Evolutionary conservation across 2,888 invertebrate genomes (phyloP).

Genomic region (Luperina nickerlii): DNA sequence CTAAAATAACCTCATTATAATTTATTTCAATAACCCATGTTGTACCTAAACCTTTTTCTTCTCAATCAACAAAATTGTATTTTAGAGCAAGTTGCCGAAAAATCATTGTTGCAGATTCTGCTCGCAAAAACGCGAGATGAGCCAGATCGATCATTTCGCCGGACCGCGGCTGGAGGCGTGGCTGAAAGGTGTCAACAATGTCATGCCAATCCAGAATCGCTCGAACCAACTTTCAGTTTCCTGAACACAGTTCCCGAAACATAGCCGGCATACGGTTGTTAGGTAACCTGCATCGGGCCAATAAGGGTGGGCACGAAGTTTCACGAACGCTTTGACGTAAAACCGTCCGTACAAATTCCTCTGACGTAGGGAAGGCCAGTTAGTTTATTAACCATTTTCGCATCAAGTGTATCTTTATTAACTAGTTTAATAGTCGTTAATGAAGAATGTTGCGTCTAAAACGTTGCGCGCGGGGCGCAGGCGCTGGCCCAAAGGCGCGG

Average conservation of each 20-base stretch:
- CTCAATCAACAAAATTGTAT: background rate
- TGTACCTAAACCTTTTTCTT: background rate
- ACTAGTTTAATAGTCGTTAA: conserved; percentile 49
- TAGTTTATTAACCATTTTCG: conserved; percentile 1
- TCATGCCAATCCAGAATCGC: background rate
- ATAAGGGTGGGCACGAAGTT: background rate
- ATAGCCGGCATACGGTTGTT: background rate
- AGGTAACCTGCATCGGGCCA: background rate
- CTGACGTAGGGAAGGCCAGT: background rate
- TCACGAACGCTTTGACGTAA: background rate
- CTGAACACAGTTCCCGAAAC: background rate
- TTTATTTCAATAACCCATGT: background rate
- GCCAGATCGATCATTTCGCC: background rate
- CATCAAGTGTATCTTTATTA: conserved; percentile 12
- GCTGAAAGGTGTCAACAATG: background rate
- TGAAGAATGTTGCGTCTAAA: conserved; percentile 38
- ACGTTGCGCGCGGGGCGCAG: conserved; percentile 30
- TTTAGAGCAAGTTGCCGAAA: background rate
- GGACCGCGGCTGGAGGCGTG: background rate
- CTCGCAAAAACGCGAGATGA: background rate
- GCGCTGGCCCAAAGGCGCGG: conserved; percentile 55
- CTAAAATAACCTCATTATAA: background rate
- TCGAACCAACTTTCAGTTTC: background rate
- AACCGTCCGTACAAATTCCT: background rate
- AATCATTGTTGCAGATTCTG: background rate